These are phyloP conservation scores for Xanthia icteritia DNA, from an alignment of 2,888 invertebrate genomes.

Conservation along the genomic window DNA sequence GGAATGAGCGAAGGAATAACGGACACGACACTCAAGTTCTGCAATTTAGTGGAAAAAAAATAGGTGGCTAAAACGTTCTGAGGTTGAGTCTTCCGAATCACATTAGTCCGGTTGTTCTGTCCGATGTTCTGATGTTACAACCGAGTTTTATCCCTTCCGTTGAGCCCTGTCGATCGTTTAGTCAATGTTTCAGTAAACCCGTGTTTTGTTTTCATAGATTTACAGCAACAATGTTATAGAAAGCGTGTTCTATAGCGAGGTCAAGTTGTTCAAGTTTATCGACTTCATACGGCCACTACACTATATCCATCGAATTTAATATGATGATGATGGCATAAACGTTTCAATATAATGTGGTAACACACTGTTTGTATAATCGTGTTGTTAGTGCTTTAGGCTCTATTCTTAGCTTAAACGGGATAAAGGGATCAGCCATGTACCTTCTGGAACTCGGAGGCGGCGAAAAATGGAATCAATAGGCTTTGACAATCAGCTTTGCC, in stretches of 20 bases:
- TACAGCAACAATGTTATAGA: conserved; percentile 46
- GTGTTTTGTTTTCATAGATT: conserved; percentile 55
- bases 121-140: conserved; percentile 19
- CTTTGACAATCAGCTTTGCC: conserved; percentile 28
- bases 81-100: conserved; percentile 23
- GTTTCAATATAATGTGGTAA: conserved; percentile 52
- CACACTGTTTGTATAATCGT: conserved; percentile 35
- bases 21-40: conserved; percentile 12
- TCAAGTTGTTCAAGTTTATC: conserved; percentile 60
- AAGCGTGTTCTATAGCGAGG: conserved; percentile 48
- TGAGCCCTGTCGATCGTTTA: conserved; percentile 32
- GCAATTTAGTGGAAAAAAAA: not conserved
- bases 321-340: conserved; percentile 50
- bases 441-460: conserved; percentile 11
- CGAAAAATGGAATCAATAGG: conserved; percentile 33
- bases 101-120: conserved; percentile 10
- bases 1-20: conserved; percentile 22
- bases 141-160: conserved; percentile 35
- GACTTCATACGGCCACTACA: conserved; percentile 36
- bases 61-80: conserved; percentile 1
- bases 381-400: conserved; percentile 33
- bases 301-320: conserved; percentile 41
- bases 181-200: conserved; percentile 37
- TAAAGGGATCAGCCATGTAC: conserved; percentile 33
- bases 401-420: conserved; percentile 52